Evolutionary conservation across 1,140 invertebrate genomes (phyloP).

Genomic region (Prorops nasuta): DNA sequence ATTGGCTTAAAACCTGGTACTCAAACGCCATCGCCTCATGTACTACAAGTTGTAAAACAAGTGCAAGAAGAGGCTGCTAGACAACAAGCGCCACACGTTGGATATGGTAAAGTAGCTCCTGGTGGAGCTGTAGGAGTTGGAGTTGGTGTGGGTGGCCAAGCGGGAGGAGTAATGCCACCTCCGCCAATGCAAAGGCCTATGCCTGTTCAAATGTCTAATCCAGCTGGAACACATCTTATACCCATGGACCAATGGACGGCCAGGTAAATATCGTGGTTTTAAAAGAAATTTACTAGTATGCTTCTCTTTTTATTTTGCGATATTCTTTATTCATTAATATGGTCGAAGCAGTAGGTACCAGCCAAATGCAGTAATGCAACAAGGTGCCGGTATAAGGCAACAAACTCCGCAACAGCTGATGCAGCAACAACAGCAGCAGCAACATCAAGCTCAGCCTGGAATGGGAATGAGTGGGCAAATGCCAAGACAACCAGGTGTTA

Average conservation of each 20-base stretch:
- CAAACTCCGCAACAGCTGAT: slow-evolving; percentile 53
- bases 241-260: slow-evolving; percentile 71
- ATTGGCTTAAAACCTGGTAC: slow-evolving; percentile 70
- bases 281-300: slow-evolving; percentile 14
- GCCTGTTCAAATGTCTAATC: slow-evolving; percentile 51
- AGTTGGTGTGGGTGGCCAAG: slow-evolving; percentile 54
- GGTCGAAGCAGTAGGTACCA: slow-evolving; percentile 35
- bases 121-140: slow-evolving; percentile 44
- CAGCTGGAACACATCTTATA: slow-evolving; percentile 56
- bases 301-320: background rate
- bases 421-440: slow-evolving; percentile 50
- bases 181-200: slow-evolving; percentile 63
- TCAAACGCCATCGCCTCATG: slow-evolving; percentile 77
- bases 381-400: slow-evolving; percentile 50
- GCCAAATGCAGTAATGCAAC: slow-evolving; percentile 49
- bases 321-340: background rate
- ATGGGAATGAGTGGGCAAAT: slow-evolving; percentile 51
- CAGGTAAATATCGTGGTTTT: slow-evolving; percentile 48
- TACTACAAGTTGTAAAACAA: slow-evolving; percentile 84
- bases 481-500: slow-evolving; percentile 52
- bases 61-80: slow-evolving; percentile 89
- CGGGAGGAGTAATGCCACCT: slow-evolving; percentile 65
- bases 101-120: slow-evolving; percentile 71
- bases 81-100: slow-evolving; percentile 73
- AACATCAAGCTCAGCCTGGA: slow-evolving; percentile 50